Evolutionary conservation across 2,113 vertebrate genomes (phyloP), one percentile per base, ranked within the genome.

Genomic region (Ascaphus truei): DNA sequence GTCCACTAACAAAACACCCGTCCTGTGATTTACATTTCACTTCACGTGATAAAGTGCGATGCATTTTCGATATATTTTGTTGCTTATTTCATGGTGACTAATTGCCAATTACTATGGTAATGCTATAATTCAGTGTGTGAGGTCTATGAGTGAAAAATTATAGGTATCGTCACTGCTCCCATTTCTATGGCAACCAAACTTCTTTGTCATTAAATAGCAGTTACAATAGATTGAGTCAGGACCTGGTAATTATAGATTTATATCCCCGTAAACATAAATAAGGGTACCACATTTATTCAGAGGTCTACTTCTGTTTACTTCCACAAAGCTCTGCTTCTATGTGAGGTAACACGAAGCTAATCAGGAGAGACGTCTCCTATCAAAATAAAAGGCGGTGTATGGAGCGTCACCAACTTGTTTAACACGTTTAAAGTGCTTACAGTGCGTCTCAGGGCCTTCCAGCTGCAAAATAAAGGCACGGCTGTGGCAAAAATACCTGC

Each of bases 141-240:
- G 82, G 75, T 76, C 79, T 78, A 80, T 79, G 84, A 88, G 89
- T 87, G 84, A 89, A 85, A 85, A 90, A 89, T 90, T 86, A 88
- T 89, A 86, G 86, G 84, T 88, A 89, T 84, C 83, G 86, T 81
- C 82, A 84, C 82, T 77, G 83, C 82, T 83, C 84, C 83, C 82
- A 92, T 92, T 90, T 91, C 89, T 92, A 92, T 92, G 90, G 90
- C 83, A 92, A 92, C 88, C 89, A 87, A 91, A 90, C 86, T 83
- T 87, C 89, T 90, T 91, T 88, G 86, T 86, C 86, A 88, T 89
- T 91, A 90, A 90, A 88, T 87, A 86, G 77, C 85, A 82, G 87
- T 89, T 89, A 85, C 65, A 31, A 68, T 68, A 68, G 84, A 80
- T 62, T 76, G 83, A 34, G 57, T 76, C 77, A 88, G 72, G 86